These are phyloP conservation scores for Corticium candelabrum DNA, from an alignment of 37 sponge, comb jelly and placozoan species.

Conservation along the genomic window DNA sequence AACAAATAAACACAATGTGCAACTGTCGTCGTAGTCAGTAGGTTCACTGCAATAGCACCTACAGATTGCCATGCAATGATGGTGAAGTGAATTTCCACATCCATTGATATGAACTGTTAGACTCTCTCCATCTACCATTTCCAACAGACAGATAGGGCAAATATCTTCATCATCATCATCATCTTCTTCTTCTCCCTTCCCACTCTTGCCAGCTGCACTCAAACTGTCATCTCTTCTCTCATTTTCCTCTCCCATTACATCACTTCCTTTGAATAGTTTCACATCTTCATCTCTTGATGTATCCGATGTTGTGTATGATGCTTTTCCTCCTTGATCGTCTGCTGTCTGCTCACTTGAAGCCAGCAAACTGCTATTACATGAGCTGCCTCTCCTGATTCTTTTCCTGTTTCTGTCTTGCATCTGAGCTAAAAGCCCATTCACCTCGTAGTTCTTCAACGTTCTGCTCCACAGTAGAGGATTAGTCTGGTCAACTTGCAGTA, in stretches of 20 bases:
- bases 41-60: constrained; percentile 11
- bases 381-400: neutral
- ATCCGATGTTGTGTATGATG: neutral
- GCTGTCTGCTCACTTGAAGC: neutral
- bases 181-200: neutral
- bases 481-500: constrained; percentile 41
- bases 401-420: neutral
- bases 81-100: constrained; percentile 62
- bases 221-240: too few relatives aligned
- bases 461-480: constrained; percentile 49
- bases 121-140: constrained; percentile 62
- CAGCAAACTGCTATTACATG: neutral
- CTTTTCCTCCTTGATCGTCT: neutral
- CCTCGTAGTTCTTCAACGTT: constrained; percentile 69
- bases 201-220: neutral
- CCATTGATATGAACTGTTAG: constrained; percentile 37
- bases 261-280: neutral
- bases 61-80: constrained; percentile 87
- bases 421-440: neutral
- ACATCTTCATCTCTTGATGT: too few relatives aligned
- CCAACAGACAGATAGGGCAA: constrained; percentile 74
- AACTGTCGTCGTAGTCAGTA: neutral
- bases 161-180: constrained; percentile 51
- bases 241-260: neutral
- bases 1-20: neutral